Evolutionary conservation across 2,797 vertebrate species (phyloP).

Genomic region (Ceyx erithaca): DNA sequence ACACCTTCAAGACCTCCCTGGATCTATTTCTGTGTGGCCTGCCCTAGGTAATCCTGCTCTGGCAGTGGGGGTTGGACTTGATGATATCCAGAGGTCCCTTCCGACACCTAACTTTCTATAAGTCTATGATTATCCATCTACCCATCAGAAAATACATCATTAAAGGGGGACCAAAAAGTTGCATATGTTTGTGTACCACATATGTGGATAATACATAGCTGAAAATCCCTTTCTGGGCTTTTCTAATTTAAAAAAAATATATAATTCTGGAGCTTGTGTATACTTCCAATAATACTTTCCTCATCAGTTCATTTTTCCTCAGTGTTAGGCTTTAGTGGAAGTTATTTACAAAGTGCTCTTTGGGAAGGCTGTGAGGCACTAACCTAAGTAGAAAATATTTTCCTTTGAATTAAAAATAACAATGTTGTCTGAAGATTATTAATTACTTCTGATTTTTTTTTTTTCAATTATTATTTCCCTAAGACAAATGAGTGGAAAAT

Average conservation of each 20-base stretch:
- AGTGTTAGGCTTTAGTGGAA: background rate
- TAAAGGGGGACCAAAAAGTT: background rate
- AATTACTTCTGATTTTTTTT: background rate
- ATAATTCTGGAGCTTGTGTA: background rate
- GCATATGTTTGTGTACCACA: background rate
- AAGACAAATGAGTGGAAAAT: background rate
- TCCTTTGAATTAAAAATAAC: background rate
- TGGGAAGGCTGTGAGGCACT: background rate
- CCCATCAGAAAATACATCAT: background rate
- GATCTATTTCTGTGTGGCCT: too few relatives aligned
- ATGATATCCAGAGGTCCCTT: too few relatives aligned
- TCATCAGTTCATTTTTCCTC: background rate
- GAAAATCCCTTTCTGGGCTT: background rate
- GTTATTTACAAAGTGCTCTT: background rate
- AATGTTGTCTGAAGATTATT: background rate
- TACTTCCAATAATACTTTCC: slow-evolving; percentile 7
- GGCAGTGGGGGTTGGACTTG: too few relatives aligned
- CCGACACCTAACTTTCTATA: too few relatives aligned
- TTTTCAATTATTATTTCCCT: background rate
- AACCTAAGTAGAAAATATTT: slow-evolving; percentile 13
- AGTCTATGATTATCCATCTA: too few relatives aligned
- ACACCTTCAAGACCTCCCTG: too few relatives aligned
- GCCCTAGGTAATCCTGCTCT: too few relatives aligned
- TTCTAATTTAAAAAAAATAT: background rate
- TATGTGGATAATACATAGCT: background rate